These are phyloP conservation scores for Scaptomyza graminum DNA, from an alignment of 1,140 invertebrate species.

Conservation along the genomic window DNA sequence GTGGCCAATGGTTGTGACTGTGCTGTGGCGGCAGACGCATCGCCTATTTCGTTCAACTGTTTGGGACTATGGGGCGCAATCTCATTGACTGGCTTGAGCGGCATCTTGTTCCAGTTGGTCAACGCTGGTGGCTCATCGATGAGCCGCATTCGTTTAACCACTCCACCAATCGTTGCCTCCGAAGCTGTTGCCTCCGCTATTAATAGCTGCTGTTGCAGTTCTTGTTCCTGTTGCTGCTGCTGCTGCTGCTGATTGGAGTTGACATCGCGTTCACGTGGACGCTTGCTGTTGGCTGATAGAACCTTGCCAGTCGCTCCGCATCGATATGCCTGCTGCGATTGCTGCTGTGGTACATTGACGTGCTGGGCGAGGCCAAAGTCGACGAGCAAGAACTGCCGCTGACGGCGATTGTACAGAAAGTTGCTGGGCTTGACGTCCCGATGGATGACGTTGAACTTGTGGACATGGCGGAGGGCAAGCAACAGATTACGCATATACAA, in stretches of 20 bases:
- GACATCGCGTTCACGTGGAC: slow-evolving; percentile 48
- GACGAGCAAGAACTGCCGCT: slow-evolving; percentile 90
- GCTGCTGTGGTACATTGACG: slow-evolving; percentile 56
- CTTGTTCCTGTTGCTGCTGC: background rate
- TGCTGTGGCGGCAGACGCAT: background rate
- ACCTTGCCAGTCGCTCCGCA: slow-evolving; percentile 1
- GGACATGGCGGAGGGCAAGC: slow-evolving; percentile 91
- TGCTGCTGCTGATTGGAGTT: background rate
- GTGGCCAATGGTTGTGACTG: background rate
- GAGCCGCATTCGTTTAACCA: slow-evolving; percentile 63
- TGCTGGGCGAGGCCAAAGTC: slow-evolving; percentile 95
- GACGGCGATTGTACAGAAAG: slow-evolving; percentile 93
- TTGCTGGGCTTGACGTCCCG: slow-evolving; percentile 97
- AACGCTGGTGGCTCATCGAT: slow-evolving; percentile 36
- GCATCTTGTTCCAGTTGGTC: slow-evolving; percentile 60
- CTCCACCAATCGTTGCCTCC: slow-evolving; percentile 44
- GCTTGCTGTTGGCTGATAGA: slow-evolving; percentile 33
- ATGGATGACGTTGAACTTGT: slow-evolving; percentile 94
- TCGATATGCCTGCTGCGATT: background rate
- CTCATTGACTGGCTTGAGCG: slow-evolving; percentile 78
- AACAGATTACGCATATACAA: slow-evolving; percentile 93
- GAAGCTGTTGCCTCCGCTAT: background rate
- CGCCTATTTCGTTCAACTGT: slow-evolving; percentile 12
- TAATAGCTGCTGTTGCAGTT: background rate
- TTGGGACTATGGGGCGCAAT: slow-evolving; percentile 48